phyloP scores from a whole-genome alignment of 2,888 invertebrate species.

The Ganaspis brasiliensis region DNA sequence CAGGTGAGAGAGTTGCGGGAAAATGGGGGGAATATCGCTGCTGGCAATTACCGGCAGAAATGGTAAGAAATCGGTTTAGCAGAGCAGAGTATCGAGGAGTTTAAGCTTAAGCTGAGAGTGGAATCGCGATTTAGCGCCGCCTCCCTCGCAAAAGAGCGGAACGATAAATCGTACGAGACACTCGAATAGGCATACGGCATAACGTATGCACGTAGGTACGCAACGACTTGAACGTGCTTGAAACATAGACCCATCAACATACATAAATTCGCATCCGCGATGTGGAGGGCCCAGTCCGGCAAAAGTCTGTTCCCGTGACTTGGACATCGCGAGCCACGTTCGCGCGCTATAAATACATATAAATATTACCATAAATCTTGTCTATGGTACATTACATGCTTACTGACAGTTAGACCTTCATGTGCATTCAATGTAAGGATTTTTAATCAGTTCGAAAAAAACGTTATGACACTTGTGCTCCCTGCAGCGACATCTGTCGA shows the following conservation, averaged over 20 bases:
- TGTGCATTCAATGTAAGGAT: background rate
- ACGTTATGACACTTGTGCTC: no score
- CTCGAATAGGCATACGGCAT: conserved; percentile 39
- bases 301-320: conserved; percentile 49
- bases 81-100: background rate
- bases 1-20: no score
- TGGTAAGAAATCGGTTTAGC: background rate
- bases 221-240: conserved; percentile 36
- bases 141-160: conserved; percentile 40
- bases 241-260: conserved; percentile 51
- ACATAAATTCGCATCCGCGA: conserved; percentile 61
- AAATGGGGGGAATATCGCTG: no score
- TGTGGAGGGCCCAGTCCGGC: conserved; percentile 58
- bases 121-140: conserved; percentile 46
- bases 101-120: conserved; percentile 26
- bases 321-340: conserved; percentile 59
- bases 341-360: conserved; percentile 72
- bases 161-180: conserved; percentile 48
- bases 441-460: no score
- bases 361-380: conserved; percentile 74
- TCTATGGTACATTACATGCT: conserved; percentile 68
- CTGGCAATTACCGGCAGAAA: background rate
- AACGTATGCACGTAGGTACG: conserved; percentile 27
- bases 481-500: no score
- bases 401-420: conserved; percentile 44